These are phyloP conservation scores for Chymomyza fuscimana DNA, from an alignment of 2,888 invertebrate genomes.

Conservation along the genomic window DNA sequence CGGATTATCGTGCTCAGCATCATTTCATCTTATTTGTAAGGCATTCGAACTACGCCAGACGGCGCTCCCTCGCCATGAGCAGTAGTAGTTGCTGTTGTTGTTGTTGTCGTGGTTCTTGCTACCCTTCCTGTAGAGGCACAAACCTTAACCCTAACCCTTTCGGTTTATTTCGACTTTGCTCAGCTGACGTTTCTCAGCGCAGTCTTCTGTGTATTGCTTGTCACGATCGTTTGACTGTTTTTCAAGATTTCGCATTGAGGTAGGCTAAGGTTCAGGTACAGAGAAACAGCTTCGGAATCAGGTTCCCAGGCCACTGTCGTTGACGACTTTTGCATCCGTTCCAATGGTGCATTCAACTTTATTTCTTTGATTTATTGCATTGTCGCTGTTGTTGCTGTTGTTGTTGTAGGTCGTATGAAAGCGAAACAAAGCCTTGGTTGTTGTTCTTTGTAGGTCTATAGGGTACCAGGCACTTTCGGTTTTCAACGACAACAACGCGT, in stretches of 20 bases:
- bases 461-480: slow-evolving; percentile 73
- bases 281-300: slow-evolving; percentile 27
- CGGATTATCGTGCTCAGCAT: slow-evolving; percentile 60
- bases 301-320: slow-evolving; percentile 51
- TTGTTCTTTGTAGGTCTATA: slow-evolving; percentile 71
- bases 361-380: slow-evolving; percentile 71
- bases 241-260: slow-evolving; percentile 59
- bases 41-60: slow-evolving; percentile 1
- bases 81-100: too few species aligned
- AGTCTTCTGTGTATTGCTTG: background rate
- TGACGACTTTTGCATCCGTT: slow-evolving; percentile 71
- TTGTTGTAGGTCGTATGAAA: slow-evolving; percentile 59
- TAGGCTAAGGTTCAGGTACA: slow-evolving; percentile 48
- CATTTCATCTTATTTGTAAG: slow-evolving; percentile 44
- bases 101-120: background rate
- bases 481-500: slow-evolving; percentile 41
- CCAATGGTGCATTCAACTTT: slow-evolving; percentile 67
- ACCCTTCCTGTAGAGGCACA: background rate
- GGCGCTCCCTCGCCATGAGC: background rate
- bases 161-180: slow-evolving; percentile 37
- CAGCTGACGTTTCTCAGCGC: slow-evolving; percentile 71
- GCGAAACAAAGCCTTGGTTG: slow-evolving; percentile 67
- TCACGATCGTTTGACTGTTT: slow-evolving; percentile 48
- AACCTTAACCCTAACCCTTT: slow-evolving; percentile 46
- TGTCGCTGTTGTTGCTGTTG: slow-evolving; percentile 33